Evolutionary conservation across 2,797 vertebrate species (phyloP), one percentile per base, ranked within the genome.

Genomic region (Gymnothorax reevesii): DNA sequence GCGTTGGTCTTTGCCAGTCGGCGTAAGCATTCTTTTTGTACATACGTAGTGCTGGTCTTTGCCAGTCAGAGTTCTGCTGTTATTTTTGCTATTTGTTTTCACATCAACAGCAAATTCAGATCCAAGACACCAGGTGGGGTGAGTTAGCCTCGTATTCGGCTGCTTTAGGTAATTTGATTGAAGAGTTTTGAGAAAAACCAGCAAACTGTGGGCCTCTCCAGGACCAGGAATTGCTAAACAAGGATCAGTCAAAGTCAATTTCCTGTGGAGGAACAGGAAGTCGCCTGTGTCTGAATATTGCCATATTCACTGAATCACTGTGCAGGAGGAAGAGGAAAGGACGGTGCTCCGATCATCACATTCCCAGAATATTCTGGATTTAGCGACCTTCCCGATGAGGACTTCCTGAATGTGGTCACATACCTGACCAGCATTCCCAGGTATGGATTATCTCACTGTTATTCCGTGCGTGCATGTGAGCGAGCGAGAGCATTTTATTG

Each of bases 381-480:
- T 92, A 97, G 95, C 10, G 97, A 98, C 69, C 96, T 98, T 88
- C 94, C 97, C 0, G 97, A 99, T 33, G 97, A 98, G 0, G 98
- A 99, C 92, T 99, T 99, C 89, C 93, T 98, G 85, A 99, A 98
- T 0, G 98, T 98, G 57, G 95, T 98, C 87, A 98, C 97, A 0
- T 99, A 99, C 87, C 94, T 99, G 93, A 98, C 98, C 89, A 99
- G 98, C 91, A 97, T 99, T 88, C 98, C 98, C 91, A 99, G 97
- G 97, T 97, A 89, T 9, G 22, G 94, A 91, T 17, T 27, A 15
- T 57, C 7, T 25, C n/a, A 12, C 22, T n/a, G 7, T 57, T 4
- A 83, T n/a, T 25, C 80, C 55, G 0, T 9, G 13, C n/a, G n/a
- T n/a, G n/a, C n/a, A n/a, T n/a, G n/a, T n/a, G n/a, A n/a, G n/a